phyloP scores from a whole-genome alignment of 2,888 invertebrate species.

The Tetragonula carbonaria region DNA sequence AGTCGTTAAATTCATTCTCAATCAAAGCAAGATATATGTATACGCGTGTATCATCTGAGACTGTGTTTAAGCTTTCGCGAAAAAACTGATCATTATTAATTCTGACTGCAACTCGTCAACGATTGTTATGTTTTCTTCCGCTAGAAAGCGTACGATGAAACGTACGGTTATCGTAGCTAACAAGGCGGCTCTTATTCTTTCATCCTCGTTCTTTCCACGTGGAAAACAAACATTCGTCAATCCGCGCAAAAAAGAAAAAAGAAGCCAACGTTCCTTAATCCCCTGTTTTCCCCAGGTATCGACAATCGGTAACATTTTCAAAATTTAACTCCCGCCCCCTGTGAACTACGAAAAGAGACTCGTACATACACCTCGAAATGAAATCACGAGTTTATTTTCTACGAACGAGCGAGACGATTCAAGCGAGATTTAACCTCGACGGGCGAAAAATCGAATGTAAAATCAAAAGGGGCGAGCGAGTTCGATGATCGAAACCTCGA shows the following conservation, averaged over 20 bases:
- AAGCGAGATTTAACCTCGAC: too few relatives aligned
- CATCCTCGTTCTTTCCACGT: background rate
- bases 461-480: too few relatives aligned
- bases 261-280: too few relatives aligned
- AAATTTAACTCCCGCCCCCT: background rate
- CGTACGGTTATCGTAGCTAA: background rate
- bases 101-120: background rate
- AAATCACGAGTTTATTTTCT: too few relatives aligned
- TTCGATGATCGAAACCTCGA: background rate
- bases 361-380: too few relatives aligned
- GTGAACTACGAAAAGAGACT: too few relatives aligned
- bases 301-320: background rate
- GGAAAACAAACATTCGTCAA: background rate
- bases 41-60: too few relatives aligned
- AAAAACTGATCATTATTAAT: background rate
- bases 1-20: slow-evolving; percentile 25
- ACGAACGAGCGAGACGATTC: too few relatives aligned
- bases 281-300: background rate
- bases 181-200: background rate
- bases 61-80: too few relatives aligned
- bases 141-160: background rate
- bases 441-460: too few relatives aligned
- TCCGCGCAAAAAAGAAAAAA: too few relatives aligned
- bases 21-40: slow-evolving; percentile 7
- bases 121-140: slow-evolving; percentile 1